Conservation (phyloP, 2,797 vertebrate genomes). For the Anguilla anguilla region DNA sequence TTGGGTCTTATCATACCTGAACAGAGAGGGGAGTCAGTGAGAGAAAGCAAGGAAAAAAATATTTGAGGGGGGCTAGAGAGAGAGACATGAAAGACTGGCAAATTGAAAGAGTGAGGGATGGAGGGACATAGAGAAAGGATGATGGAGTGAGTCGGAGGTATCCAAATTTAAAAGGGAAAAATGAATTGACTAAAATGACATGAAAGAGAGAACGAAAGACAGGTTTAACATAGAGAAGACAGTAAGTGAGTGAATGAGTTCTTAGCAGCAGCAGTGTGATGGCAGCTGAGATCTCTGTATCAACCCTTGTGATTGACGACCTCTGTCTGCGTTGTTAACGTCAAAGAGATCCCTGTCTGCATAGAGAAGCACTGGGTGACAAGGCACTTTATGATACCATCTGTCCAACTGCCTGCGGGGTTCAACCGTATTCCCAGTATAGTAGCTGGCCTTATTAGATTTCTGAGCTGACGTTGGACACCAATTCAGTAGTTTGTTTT, state of each 20-base stretch:
- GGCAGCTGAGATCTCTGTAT: background rate
- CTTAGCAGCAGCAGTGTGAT: background rate
- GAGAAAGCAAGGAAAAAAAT: conserved; percentile 20
- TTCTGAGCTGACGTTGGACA: background rate
- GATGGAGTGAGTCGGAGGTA: background rate
- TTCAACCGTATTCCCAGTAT: background rate
- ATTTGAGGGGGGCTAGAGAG: background rate
- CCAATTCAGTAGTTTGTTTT: background rate
- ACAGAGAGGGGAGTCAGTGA: background rate
- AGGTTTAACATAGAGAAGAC: background rate
- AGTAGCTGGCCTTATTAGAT: background rate
- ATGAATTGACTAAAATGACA: background rate
- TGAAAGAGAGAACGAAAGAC: conserved; percentile 32
- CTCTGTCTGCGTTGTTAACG: conserved; percentile 41
- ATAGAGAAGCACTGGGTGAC: conserved; percentile 39
- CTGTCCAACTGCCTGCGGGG: background rate
- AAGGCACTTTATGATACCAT: conserved; percentile 44
- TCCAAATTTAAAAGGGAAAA: background rate
- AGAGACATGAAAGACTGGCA: background rate
- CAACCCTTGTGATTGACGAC: background rate
- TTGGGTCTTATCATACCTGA: conserved; percentile 30
- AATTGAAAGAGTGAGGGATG: background rate
- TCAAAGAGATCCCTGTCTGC: conserved; percentile 5
- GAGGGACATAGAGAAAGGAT: background rate
- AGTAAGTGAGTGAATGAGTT: background rate